Evolutionary conservation across 2,113 vertebrate genomes (phyloP).

Genomic region (Melospiza melodia): DNA sequence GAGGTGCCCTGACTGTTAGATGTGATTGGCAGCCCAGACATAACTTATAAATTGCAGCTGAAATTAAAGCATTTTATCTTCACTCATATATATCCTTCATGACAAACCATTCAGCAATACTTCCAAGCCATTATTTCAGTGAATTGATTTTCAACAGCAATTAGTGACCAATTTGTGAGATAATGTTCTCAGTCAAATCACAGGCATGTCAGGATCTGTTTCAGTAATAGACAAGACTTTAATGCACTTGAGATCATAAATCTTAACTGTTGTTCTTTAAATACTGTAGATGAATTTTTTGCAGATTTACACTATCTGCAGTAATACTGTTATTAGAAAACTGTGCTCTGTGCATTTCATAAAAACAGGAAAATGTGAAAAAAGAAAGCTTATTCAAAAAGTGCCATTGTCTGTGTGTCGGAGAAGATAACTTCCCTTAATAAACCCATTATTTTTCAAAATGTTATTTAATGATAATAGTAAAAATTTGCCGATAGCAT

Average conservation of each 20-base stretch:
- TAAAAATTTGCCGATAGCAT: not conserved
- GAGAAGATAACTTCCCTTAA: not conserved
- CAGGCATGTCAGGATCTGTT: not conserved
- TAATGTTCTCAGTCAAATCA: conserved; percentile 28
- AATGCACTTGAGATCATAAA: not conserved
- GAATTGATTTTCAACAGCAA: conserved; percentile 46
- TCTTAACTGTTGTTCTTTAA: not conserved
- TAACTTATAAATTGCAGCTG: conserved; percentile 45
- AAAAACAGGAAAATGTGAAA: not conserved
- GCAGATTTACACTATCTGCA: not conserved
- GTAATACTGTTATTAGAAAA: not conserved
- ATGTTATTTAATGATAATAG: not conserved
- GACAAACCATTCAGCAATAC: not conserved
- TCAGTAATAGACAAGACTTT: not conserved
- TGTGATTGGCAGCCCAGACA: conserved; percentile 59
- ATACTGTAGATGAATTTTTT: not conserved
- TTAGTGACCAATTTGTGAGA: conserved; percentile 35
- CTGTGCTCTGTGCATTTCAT: not conserved
- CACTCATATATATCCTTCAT: not conserved
- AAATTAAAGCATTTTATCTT: conserved; percentile 44
- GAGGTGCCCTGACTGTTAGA: not conserved
- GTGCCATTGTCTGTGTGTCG: not conserved
- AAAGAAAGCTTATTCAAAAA: not conserved
- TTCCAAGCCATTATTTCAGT: conserved; percentile 27
- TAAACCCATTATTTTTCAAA: not conserved